phyloP scores from a whole-genome alignment of 2,113 vertebrate species.

The Tauraco erythrolophus region DNA sequence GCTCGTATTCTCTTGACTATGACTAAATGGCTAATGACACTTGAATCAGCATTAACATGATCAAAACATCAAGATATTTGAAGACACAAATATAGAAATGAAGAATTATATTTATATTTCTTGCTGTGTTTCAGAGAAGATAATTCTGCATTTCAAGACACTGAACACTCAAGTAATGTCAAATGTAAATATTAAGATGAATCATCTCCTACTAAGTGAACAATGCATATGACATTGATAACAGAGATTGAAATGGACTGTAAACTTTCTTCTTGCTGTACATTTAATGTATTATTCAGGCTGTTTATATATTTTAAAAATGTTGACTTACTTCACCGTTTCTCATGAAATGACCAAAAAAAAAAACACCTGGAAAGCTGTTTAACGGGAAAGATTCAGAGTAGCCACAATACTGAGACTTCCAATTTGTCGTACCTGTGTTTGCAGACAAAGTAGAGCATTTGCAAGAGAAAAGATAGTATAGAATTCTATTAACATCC shows the following conservation, averaged over 20 bases:
- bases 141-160: not conserved
- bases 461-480: not conserved
- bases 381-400: not conserved
- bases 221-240: not conserved
- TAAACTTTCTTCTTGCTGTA: not conserved
- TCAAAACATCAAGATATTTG: not conserved
- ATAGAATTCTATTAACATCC: not conserved
- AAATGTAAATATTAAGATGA: not conserved
- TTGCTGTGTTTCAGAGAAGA: not conserved
- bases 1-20: not conserved
- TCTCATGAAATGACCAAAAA: not conserved
- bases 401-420: not conserved
- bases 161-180: not conserved
- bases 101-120: not conserved
- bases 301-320: not conserved
- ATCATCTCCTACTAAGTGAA: not conserved
- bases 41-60: not conserved
- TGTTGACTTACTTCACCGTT: not conserved
- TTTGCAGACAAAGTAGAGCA: not conserved
- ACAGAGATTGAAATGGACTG: not conserved
- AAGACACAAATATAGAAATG: not conserved
- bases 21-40: not conserved
- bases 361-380: not conserved
- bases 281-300: not conserved
- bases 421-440: not conserved